These are phyloP conservation scores for Mythimna pallens DNA, from an alignment of 2,888 invertebrate genomes.

Conservation along the genomic window DNA sequence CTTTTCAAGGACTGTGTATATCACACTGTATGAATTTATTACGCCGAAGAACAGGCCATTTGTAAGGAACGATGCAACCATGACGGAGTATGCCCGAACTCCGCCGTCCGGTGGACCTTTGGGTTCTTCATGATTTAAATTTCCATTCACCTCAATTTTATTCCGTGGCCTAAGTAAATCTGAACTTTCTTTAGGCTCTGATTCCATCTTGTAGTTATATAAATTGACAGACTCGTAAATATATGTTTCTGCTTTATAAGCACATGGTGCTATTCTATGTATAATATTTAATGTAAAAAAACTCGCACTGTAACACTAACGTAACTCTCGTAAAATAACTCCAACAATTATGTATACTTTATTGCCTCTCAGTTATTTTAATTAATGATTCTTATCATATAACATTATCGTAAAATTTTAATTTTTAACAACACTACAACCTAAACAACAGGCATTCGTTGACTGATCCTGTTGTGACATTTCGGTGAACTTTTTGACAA, in stretches of 20 bases:
- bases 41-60: slow-evolving; percentile 97
- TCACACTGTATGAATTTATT: slow-evolving; percentile 96
- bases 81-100: slow-evolving; percentile 94
- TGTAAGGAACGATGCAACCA: slow-evolving; percentile 96
- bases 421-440: slow-evolving; percentile 45
- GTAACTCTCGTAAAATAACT: slow-evolving; percentile 28
- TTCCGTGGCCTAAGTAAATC: slow-evolving; percentile 76
- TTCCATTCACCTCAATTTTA: slow-evolving; percentile 74
- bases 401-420: slow-evolving; percentile 36
- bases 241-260: slow-evolving; percentile 46
- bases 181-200: slow-evolving; percentile 78
- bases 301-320: slow-evolving; percentile 41
- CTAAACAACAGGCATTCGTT: slow-evolving; percentile 44
- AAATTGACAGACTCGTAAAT: slow-evolving; percentile 61
- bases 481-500: slow-evolving; percentile 13
- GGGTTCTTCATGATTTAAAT: slow-evolving; percentile 61
- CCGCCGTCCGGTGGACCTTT: slow-evolving; percentile 94
- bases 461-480: slow-evolving; percentile 39
- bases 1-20: slow-evolving; percentile 93
- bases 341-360: slow-evolving; percentile 25
- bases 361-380: slow-evolving; percentile 27
- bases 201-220: slow-evolving; percentile 73
- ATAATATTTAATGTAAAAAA: slow-evolving; percentile 22
- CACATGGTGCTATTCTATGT: slow-evolving; percentile 50
- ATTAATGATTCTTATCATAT: slow-evolving; percentile 43